Evolutionary conservation across 2,113 vertebrate species (phyloP).

Genomic region (Montifringilla adamsi): DNA sequence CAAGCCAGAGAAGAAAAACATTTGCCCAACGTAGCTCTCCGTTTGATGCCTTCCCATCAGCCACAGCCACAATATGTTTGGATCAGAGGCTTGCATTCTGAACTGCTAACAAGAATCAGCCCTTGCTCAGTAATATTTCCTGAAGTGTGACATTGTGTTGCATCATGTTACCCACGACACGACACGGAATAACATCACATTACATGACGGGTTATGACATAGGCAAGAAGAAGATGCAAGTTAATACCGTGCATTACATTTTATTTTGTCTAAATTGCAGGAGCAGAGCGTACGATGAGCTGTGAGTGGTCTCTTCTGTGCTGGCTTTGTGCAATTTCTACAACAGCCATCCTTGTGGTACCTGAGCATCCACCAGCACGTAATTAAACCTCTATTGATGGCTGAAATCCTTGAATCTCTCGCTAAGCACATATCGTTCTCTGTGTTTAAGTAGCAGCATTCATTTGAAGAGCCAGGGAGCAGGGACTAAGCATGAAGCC

Average conservation of each 20-base stretch:
- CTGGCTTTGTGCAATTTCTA: conserved; percentile 10
- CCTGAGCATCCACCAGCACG: conserved; percentile 30
- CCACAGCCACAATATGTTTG: background rate
- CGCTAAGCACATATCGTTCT: conserved; percentile 2
- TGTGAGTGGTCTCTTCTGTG: background rate
- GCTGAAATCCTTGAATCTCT: conserved; percentile 56
- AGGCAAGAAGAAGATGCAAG: background rate
- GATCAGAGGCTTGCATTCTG: background rate
- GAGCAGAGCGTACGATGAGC: background rate
- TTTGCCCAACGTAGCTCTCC: background rate
- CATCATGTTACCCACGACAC: background rate
- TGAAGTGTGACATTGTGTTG: conserved; percentile 36
- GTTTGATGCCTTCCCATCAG: conserved; percentile 8
- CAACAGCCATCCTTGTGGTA: background rate
- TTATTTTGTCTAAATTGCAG: background rate
- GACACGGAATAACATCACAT: background rate
- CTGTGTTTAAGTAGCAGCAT: conserved; percentile 28
- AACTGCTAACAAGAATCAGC: background rate
- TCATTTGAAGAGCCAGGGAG: conserved; percentile 46
- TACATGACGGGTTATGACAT: conserved; percentile 32
- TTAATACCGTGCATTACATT: background rate
- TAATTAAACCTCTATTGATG: conserved; percentile 54
- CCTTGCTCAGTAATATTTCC: conserved; percentile 22
- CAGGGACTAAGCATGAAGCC: background rate
- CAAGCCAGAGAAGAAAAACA: background rate